Conservation (phyloP, 2,888 invertebrate genomes). For the Oegoconia quadripuncta region DNA sequence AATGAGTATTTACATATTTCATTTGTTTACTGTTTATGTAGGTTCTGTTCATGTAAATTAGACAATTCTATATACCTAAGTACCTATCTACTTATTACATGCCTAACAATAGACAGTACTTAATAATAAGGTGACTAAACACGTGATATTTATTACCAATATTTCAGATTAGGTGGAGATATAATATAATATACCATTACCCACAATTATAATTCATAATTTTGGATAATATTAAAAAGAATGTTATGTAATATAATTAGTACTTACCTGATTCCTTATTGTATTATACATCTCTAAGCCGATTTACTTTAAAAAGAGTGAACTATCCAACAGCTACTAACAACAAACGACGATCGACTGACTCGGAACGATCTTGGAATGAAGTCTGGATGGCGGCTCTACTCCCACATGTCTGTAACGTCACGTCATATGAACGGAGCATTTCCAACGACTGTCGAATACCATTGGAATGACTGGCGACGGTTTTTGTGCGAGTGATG, state of each 20-base stretch:
- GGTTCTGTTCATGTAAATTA: no score
- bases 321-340: conserved; percentile 25
- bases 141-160: no score
- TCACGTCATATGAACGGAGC: conserved; percentile 18
- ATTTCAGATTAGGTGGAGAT: no score
- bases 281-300: conserved; percentile 41
- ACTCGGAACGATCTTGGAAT: conserved; percentile 20
- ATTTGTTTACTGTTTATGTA: no score
- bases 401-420: conserved; percentile 28
- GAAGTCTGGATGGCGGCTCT: conserved; percentile 20
- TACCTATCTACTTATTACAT: no score
- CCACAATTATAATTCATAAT: no score
- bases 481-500: conserved; percentile 38
- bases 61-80: no score
- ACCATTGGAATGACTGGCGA: conserved; percentile 27
- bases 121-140: no score
- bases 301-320: conserved; percentile 10
- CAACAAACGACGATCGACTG: conserved; percentile 43
- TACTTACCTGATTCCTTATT: conserved; percentile 44
- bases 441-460: conserved; percentile 35
- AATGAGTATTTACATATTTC: no score
- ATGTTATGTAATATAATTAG: not conserved
- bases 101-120: no score
- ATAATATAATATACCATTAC: no score
- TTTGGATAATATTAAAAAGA: no score